Base-by-base conservation (phyloP, 2,113 vertebrate species). In the Strigops habroptila region DNA sequence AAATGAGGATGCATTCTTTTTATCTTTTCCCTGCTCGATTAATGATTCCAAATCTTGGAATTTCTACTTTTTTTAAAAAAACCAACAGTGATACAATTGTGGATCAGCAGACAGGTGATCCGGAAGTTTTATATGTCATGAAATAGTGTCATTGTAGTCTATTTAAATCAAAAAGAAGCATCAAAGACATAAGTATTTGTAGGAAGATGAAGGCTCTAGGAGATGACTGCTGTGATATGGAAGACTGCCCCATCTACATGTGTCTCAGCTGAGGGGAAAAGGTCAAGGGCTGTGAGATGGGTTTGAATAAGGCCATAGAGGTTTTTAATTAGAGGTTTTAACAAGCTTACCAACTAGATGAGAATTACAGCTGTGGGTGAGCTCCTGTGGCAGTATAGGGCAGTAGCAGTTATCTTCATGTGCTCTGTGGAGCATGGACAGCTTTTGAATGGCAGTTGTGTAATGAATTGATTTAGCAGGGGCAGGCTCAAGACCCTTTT, bases 321-420 rank as follows among this genome's bases (percentile, higher is more conserved):
- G 33, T 63, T 92, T 96, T 95, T 93, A 91, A 91, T 91, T 83
- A 95, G 81, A 68, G 33, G 69, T 86, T 93, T 95, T 95, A 92
- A 93, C 80, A 78, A 92, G 86, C 80, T 91, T 91, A 65, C 77
- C 69, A 82, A 23, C 43, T 91, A 76, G 89, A 89, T 48, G 88
- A 86, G 89, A 92, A 78, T 81, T 89, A 91, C 94, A 92, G 63
- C 83, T 96, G 81, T 73, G 81, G 14, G 55, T 86, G 90, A 91
- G 80, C 28, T 92, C 73, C 73, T 68, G 51, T 4, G 14, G 76
- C 64, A 90, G 49, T 16, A 14, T 15, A 60, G 84, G 49, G 74
- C 55, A 89, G 84, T 59, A 82, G 82, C 46, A 83, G 52, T 51
- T 70, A 65, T 18, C 62, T 82, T 75, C 37, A 48, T 52, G 3